Conservation (phyloP, 2,888 invertebrate species). For the Ornithoptera alexandrae region DNA sequence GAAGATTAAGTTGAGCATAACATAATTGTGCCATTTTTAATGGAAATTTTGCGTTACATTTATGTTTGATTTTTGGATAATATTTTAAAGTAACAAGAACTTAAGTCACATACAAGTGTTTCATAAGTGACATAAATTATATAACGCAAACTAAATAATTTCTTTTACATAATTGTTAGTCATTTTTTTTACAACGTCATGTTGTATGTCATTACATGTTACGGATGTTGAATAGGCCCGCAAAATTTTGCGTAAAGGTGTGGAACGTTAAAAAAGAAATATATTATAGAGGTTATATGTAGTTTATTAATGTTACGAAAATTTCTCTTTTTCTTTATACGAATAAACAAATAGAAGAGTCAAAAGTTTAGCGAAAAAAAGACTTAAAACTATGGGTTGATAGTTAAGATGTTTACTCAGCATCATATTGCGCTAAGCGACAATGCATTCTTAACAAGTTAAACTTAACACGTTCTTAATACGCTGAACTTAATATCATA, state of each 20-base stretch:
- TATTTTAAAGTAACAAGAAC: not conserved
- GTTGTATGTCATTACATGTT: not conserved
- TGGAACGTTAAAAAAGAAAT: not conserved
- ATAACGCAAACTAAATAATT: not conserved
- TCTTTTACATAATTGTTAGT: not conserved
- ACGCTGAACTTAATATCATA: no score
- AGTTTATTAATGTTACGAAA: no score
- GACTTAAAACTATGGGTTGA: no score
- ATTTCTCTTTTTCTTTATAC: no score
- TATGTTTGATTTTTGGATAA: not conserved
- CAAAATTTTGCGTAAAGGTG: conserved; percentile 22
- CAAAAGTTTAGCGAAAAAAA: no score
- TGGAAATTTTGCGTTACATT: not conserved
- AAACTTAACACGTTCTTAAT: no score
- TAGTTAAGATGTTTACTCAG: no score
- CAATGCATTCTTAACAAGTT: no score
- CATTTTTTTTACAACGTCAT: conserved; percentile 9
- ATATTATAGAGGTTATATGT: no score
- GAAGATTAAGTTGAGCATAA: no score
- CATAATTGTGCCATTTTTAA: not conserved
- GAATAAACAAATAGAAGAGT: no score
- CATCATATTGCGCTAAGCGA: no score
- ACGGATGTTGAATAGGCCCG: not conserved
- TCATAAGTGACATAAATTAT: not conserved
- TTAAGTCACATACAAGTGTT: not conserved